Evolutionary conservation across 2,888 invertebrate genomes (phyloP).

Genomic region (Macrosoma leucophasiata): DNA sequence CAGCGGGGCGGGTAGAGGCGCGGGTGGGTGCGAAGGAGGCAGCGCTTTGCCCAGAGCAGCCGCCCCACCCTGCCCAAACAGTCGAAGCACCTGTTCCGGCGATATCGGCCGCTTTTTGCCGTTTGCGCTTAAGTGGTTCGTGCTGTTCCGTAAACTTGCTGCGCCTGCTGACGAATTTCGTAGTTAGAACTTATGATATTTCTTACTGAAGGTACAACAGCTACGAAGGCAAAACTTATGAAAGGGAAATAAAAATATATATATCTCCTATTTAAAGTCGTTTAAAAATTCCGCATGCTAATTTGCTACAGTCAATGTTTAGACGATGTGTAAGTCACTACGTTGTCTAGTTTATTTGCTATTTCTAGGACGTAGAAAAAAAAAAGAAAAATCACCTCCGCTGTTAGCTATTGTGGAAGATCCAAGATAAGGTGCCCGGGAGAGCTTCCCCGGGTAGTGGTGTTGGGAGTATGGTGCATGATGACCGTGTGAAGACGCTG

Average conservation of each 20-base stretch:
- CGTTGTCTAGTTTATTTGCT: too few species aligned
- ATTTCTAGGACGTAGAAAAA: too few species aligned
- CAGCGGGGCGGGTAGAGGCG: constrained; percentile 61
- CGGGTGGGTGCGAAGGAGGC: constrained; percentile 63
- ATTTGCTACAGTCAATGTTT: too few species aligned
- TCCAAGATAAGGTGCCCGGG: constrained; percentile 81
- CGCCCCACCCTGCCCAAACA: constrained; percentile 75
- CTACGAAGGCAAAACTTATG: too few species aligned
- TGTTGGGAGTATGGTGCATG: constrained; percentile 77
- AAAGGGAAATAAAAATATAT: too few species aligned
- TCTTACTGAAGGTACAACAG: too few species aligned
- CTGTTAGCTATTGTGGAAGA: constrained; percentile 77
- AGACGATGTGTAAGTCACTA: too few species aligned
- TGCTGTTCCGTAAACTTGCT: constrained; percentile 61
- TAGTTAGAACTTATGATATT: too few species aligned
- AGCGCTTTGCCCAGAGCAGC: constrained; percentile 67
- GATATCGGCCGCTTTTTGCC: constrained; percentile 88
- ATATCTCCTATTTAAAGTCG: too few species aligned
- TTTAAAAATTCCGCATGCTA: too few species aligned
- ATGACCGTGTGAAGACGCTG: constrained; percentile 82
- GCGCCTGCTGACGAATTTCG: constrained; percentile 53
- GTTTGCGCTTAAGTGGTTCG: constrained; percentile 75
- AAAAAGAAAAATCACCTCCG: constrained; percentile 42
- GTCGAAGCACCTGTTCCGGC: constrained; percentile 86
- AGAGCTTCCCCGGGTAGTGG: constrained; percentile 67